These are phyloP conservation scores for Chaetodon trifasciatus DNA, from an alignment of 2,797 vertebrate genomes.

Conservation along the genomic window DNA sequence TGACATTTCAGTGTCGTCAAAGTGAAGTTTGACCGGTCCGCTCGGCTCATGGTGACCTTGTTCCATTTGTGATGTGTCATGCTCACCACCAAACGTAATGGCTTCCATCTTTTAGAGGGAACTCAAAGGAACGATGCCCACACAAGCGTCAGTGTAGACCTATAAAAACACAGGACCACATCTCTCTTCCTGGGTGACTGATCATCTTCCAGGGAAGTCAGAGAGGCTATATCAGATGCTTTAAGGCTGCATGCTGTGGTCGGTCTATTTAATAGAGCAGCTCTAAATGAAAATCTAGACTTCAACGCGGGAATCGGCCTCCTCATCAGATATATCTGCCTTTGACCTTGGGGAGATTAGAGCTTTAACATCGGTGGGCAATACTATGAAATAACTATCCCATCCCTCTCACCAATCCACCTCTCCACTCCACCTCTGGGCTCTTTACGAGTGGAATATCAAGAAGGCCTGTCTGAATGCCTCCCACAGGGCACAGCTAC, in stretches of 20 bases:
- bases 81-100: constrained; percentile 46
- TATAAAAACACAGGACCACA: constrained; percentile 10
- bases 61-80: constrained; percentile 54
- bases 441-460: constrained; percentile 74
- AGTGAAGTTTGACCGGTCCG: constrained; percentile 31
- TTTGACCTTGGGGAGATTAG: constrained; percentile 70
- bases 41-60: constrained; percentile 43
- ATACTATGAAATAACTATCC: constrained; percentile 63
- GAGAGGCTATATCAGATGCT: constrained; percentile 41
- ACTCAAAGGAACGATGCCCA: constrained; percentile 17
- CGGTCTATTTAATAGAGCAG: constrained; percentile 49
- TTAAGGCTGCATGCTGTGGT: constrained; percentile 32
- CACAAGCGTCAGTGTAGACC: background rate
- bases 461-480: constrained; percentile 60
- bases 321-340: constrained; percentile 51
- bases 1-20: constrained; percentile 72
- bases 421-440: constrained; percentile 40
- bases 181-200: constrained; percentile 35
- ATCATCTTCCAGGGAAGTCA: constrained; percentile 44
- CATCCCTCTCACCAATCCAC: constrained; percentile 34
- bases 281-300: constrained; percentile 59
- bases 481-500: constrained; percentile 43
- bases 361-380: constrained; percentile 56
- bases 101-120: constrained; percentile 53
- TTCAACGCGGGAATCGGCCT: constrained; percentile 35